Percentiles rank a stretch among this genome's conserved stretches.
Conservation (phyloP, 2,797 vertebrate genomes). For the Serranus cabrilla region DNA sequence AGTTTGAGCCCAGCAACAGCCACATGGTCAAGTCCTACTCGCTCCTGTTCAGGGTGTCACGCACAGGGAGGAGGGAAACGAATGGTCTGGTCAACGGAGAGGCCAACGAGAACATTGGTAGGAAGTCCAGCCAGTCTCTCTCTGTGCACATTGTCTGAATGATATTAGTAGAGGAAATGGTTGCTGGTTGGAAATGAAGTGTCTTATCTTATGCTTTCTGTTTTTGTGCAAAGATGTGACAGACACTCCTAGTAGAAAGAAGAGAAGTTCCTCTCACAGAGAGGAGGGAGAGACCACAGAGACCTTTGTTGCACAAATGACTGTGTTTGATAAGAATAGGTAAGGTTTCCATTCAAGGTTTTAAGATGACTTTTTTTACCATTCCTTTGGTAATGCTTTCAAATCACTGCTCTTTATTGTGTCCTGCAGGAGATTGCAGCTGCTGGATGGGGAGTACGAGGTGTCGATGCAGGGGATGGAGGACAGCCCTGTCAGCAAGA, state of each 20-base stretch:
- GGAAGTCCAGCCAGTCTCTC: slow-evolving; percentile 27
- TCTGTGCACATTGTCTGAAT: background rate
- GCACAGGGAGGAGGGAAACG: slow-evolving; percentile 92
- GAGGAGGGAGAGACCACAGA: slow-evolving; percentile 93
- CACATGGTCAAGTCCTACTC: slow-evolving; percentile 99
- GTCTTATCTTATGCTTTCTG: background rate
- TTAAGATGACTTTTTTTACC: background rate
- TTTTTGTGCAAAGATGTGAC: slow-evolving; percentile 89
- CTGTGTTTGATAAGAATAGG: slow-evolving; percentile 99
- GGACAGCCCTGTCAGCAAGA: slow-evolving; percentile 97
- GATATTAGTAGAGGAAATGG: background rate
- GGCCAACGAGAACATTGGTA: slow-evolving; percentile 97
- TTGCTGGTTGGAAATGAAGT: background rate
- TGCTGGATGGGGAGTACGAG: slow-evolving; percentile 98
- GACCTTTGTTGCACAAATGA: slow-evolving; percentile 97
- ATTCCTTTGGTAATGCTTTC: fast-evolving
- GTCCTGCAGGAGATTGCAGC: slow-evolving; percentile 91
- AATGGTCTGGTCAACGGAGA: slow-evolving; percentile 94
- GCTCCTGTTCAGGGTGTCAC: slow-evolving; percentile 96
- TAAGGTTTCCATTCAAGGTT: slow-evolving; percentile 31
- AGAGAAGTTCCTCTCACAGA: slow-evolving; percentile 91
- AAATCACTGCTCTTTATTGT: background rate
- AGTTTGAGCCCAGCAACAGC: slow-evolving; percentile 99
- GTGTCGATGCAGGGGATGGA: slow-evolving; percentile 99
- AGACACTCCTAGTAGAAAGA: slow-evolving; percentile 89